Conservation (phyloP, 2,113 vertebrate genomes). For the Spea bombifrons region DNA sequence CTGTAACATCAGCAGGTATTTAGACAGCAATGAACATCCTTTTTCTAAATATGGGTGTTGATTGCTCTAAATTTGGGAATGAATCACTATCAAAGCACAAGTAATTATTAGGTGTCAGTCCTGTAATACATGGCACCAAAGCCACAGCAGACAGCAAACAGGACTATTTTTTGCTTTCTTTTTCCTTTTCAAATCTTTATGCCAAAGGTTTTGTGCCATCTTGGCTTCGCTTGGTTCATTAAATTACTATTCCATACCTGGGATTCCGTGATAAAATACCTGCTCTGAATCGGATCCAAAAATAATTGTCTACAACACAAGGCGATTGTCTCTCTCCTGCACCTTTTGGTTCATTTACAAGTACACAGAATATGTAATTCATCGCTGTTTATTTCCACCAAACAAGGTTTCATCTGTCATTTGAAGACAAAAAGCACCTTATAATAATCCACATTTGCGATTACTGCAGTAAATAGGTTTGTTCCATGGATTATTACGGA, state of each 20-base stretch:
- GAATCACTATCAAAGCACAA: too few relatives aligned
- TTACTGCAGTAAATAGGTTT: too few relatives aligned
- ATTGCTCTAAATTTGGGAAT: background rate
- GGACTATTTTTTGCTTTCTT: too few relatives aligned
- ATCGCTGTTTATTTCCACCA: background rate
- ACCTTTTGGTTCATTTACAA: background rate
- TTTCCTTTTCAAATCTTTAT: background rate
- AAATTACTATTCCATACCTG: background rate
- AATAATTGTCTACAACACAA: background rate
- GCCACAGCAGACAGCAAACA: too few relatives aligned
- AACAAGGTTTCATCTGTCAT: constrained; percentile 11
- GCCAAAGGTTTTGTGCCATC: background rate
- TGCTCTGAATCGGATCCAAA: constrained; percentile 14
- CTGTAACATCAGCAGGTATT: too few relatives aligned
- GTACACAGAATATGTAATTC: constrained; percentile 23
- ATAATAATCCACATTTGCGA: too few relatives aligned
- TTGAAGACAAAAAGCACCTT: too few relatives aligned
- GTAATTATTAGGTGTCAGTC: too few relatives aligned
- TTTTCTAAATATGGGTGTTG: background rate
- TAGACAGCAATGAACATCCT: too few relatives aligned
- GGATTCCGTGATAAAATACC: background rate
- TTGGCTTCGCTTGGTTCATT: background rate
- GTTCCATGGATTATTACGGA: too few relatives aligned
- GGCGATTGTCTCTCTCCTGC: background rate
- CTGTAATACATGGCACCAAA: too few relatives aligned